phyloP scores from a whole-genome alignment of 2,113 vertebrate genomes.

The Herpetotheres cachinnans region DNA sequence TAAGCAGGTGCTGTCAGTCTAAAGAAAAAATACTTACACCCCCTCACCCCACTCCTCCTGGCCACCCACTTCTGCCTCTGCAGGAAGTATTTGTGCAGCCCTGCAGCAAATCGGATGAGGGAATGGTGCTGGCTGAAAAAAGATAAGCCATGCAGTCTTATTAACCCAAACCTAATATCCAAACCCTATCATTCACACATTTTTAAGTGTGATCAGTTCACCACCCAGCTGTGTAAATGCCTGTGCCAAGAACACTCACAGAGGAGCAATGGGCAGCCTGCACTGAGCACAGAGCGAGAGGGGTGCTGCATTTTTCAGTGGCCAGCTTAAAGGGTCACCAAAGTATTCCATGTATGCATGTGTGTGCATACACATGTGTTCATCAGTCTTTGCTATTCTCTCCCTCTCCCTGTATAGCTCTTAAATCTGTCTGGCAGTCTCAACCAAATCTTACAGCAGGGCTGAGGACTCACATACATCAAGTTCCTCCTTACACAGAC shows the following conservation, averaged over 20 bases:
- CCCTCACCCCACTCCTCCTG: not conserved
- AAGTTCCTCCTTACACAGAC: not conserved
- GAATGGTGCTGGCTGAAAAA: not conserved
- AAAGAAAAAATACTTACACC: not conserved
- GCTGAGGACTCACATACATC: not conserved
- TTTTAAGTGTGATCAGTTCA: not conserved
- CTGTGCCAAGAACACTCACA: not conserved
- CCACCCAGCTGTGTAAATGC: not conserved
- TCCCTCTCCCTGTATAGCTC: not conserved
- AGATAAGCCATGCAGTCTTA: not conserved
- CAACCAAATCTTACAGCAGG: not conserved
- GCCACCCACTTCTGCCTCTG: not conserved
- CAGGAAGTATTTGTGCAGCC: not conserved
- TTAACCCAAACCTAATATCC: not conserved
- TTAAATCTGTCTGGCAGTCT: not conserved
- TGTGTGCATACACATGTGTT: not conserved
- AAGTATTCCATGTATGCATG: not conserved
- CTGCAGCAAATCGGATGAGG: not conserved
- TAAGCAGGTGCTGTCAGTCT: not conserved
- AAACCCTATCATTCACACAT: not conserved
- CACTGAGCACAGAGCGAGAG: not conserved
- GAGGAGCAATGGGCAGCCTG: not conserved
- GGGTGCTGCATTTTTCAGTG: not conserved
- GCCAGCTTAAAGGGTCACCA: not conserved
- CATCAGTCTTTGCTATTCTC: not conserved